Percentiles rank a stretch among this genome's conserved stretches.
Conservation (phyloP, 2,797 vertebrate species). For the Mus minutoides region DNA sequence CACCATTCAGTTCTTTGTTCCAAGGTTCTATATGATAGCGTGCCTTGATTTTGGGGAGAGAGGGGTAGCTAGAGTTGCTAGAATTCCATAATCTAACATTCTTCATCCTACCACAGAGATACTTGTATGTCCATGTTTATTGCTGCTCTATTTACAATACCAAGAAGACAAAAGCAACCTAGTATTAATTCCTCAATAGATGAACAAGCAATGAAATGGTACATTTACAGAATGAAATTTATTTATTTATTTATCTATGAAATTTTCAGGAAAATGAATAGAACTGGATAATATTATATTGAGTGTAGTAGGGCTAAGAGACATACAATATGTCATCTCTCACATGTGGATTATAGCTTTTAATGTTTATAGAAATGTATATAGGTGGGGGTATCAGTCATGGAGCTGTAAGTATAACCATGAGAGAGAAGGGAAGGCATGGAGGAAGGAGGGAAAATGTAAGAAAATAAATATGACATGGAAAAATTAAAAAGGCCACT, state of each 20-base stretch:
- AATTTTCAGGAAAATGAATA: not conserved
- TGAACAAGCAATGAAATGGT: not conserved
- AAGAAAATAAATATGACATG: not conserved
- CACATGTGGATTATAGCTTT: not conserved
- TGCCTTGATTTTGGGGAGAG: not conserved
- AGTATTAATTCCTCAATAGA: not conserved
- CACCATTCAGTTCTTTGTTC: not conserved
- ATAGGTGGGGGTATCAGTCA: not conserved
- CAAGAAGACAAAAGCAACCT: not conserved
- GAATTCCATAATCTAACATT: not conserved
- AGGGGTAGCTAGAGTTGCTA: not conserved
- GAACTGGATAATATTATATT: not conserved
- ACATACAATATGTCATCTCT: too few species aligned
- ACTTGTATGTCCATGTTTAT: not conserved
- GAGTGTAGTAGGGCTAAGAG: not conserved
- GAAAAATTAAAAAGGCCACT: not conserved
- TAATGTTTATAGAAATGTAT: not conserved
- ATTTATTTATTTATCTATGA: too few species aligned
- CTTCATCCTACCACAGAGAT: not conserved
- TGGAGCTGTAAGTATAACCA: not conserved
- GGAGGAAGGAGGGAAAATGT: not conserved
- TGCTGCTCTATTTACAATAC: not conserved
- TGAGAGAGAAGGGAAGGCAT: not conserved
- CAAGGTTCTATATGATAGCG: not conserved
- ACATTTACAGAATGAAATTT: not conserved